A percentile compares a stretch with the other conserved stretches of the same genome.
Conservation (phyloP, 2,888 invertebrate genomes). For the Pseudococcus viburni region DNA sequence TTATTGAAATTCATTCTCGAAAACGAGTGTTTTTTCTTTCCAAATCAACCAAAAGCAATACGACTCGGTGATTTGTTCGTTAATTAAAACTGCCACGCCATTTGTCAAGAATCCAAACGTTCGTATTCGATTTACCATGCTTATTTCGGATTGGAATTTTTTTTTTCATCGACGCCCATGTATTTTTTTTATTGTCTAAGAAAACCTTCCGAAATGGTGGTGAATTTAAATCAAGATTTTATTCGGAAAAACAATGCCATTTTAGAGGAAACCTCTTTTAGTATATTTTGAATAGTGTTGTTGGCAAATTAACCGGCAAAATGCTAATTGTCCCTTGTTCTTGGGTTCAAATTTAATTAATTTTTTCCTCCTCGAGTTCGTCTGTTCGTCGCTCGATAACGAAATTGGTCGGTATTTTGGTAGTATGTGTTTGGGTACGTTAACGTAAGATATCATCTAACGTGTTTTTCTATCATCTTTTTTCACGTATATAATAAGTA, state of each 20-base stretch:
- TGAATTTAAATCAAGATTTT: slow-evolving; percentile 18
- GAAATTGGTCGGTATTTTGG: not conserved
- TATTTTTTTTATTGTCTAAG: not conserved
- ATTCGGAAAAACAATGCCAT: not conserved
- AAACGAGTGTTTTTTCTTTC: not conserved
- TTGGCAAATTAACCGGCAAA: slow-evolving; percentile 2
- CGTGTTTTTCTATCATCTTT: slow-evolving; percentile 14
- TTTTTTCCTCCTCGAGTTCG: not conserved
- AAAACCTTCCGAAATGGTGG: not conserved
- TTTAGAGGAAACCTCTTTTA: not conserved
- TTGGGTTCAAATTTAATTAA: slow-evolving; percentile 14
- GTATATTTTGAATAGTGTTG: not conserved
- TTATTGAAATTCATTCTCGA: slow-evolving; percentile 20
- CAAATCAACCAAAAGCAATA: not conserved
- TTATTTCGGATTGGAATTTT: not conserved
- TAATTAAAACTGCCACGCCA: slow-evolving; percentile 32
- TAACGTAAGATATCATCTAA: not conserved
- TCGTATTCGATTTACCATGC: not conserved
- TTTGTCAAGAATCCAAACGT: slow-evolving; percentile 5
- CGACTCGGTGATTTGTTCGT: slow-evolving; percentile 17
- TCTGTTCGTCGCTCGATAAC: not conserved
- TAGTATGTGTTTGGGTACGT: not conserved
- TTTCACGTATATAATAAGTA: not conserved
- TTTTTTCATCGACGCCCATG: not conserved
- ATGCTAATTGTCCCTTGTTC: not conserved